phyloP scores from a whole-genome alignment of 2,888 invertebrate genomes.

The Lutraria lutraria region DNA sequence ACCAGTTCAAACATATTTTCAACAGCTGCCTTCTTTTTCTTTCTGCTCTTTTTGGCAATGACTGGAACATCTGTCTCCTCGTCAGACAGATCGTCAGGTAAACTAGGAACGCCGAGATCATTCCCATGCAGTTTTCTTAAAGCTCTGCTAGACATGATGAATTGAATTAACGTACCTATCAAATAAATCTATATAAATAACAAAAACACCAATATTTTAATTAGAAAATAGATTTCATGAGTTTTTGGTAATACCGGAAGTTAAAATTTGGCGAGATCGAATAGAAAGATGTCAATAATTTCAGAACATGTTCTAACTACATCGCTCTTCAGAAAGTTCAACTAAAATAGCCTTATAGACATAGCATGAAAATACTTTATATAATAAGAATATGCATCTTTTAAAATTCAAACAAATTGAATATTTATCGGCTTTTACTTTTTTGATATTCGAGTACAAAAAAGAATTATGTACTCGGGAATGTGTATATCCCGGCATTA shows the following conservation, averaged over 20 bases:
- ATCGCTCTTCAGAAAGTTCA: too few relatives aligned
- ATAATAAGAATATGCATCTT: too few relatives aligned
- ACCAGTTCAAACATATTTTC: slow-evolving; percentile 63
- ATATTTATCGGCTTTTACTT: too few relatives aligned
- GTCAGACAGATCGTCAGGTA: slow-evolving; percentile 41
- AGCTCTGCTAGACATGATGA: slow-evolving; percentile 81
- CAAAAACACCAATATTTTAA: background rate
- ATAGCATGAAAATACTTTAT: background rate
- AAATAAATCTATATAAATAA: background rate
- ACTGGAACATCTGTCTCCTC: slow-evolving; percentile 49
- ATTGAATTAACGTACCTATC: background rate
- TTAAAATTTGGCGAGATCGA: background rate
- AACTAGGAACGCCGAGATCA: slow-evolving; percentile 53
- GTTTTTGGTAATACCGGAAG: slow-evolving; percentile 9
- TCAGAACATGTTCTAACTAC: background rate
- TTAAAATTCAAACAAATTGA: too few relatives aligned
- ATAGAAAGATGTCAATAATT: background rate
- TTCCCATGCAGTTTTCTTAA: slow-evolving; percentile 78
- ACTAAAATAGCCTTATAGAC: background rate
- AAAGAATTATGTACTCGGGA: too few relatives aligned
- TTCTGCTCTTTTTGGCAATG: slow-evolving; percentile 40
- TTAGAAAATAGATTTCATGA: background rate
- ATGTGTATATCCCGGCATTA: too few relatives aligned
- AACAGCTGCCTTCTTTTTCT: slow-evolving; percentile 52
- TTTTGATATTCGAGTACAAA: too few relatives aligned